A percentile compares a stretch with the other conserved stretches of the same genome.
phyloP scores from a whole-genome alignment of 2,113 vertebrate genomes.

The Thalassarche chlororhynchos region DNA sequence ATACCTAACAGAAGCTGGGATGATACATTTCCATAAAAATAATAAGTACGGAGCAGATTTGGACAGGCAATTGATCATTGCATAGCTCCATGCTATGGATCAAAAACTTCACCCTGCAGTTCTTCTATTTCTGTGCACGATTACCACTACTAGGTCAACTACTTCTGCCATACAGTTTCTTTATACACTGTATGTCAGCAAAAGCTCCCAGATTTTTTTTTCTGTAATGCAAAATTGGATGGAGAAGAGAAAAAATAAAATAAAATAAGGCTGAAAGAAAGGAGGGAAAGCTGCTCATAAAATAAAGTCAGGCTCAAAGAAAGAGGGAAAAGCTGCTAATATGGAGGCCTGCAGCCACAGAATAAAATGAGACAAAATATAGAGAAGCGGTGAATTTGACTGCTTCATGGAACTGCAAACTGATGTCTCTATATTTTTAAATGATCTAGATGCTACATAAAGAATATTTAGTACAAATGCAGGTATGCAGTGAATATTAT shows the following conservation, averaged over 20 bases:
- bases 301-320: not conserved
- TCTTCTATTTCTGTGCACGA: slow-evolving; percentile 28
- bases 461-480: slow-evolving; percentile 35
- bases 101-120: slow-evolving; percentile 30
- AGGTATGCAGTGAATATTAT: not conserved
- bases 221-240: slow-evolving; percentile 4
- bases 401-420: not conserved
- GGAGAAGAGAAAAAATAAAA: slow-evolving; percentile 10
- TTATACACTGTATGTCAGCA: not conserved
- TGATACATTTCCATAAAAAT: slow-evolving; percentile 72
- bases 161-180: not conserved
- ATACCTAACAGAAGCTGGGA: slow-evolving; percentile 24
- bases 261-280: not conserved
- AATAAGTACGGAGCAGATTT: slow-evolving; percentile 17
- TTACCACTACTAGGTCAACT: slow-evolving; percentile 13
- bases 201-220: not conserved
- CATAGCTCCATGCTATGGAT: slow-evolving; percentile 41
- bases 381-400: not conserved
- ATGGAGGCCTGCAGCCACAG: not conserved
- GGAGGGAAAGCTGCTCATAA: not conserved
- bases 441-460: not conserved
- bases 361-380: slow-evolving; percentile 16
- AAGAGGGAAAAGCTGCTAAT: not conserved
- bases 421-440: not conserved
- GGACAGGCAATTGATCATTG: slow-evolving; percentile 70